Evolutionary conservation across 2,797 vertebrate genomes (phyloP).

Genomic region (Scarus forsteni): DNA sequence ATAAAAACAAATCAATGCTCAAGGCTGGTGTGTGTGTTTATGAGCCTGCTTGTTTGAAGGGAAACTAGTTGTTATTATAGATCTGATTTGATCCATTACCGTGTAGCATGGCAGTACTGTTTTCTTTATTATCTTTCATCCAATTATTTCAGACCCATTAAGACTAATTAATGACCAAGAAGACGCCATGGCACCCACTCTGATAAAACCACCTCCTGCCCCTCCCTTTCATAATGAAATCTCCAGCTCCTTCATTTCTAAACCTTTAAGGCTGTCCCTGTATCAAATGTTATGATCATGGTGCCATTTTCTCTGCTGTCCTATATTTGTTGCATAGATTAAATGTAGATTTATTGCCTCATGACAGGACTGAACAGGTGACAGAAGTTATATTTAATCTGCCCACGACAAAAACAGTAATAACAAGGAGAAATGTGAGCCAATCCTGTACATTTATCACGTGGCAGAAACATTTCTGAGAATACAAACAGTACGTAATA

Average conservation of each 20-base stretch:
- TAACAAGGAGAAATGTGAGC: neutral
- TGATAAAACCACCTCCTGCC: slow-evolving; percentile 17
- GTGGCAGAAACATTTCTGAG: neutral
- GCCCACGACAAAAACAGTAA: neutral
- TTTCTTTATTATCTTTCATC: slow-evolving; percentile 53
- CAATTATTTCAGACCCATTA: slow-evolving; percentile 61
- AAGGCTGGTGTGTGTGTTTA: neutral
- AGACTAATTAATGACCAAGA: slow-evolving; percentile 57
- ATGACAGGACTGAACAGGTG: neutral
- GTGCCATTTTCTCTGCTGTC: slow-evolving; percentile 5
- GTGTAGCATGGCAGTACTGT: slow-evolving; percentile 41
- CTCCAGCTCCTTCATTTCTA: neutral
- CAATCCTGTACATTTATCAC: neutral
- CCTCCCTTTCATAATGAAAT: neutral
- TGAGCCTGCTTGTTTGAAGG: slow-evolving; percentile 21
- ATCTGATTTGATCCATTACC: slow-evolving; percentile 65
- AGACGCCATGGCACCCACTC: slow-evolving; percentile 40
- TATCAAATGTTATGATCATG: neutral
- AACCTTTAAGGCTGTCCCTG: neutral
- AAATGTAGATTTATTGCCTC: neutral
- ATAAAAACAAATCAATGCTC: slow-evolving; percentile 27
- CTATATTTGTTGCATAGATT: neutral
- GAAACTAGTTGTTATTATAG: slow-evolving; percentile 64
- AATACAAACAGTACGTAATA: too few relatives aligned
- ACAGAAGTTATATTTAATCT: neutral